Percentiles rank a stretch among this genome's conserved stretches.
Evolutionary conservation across 2,797 vertebrate genomes (phyloP).

Genomic region (Rhabdophis nuchalis): DNA sequence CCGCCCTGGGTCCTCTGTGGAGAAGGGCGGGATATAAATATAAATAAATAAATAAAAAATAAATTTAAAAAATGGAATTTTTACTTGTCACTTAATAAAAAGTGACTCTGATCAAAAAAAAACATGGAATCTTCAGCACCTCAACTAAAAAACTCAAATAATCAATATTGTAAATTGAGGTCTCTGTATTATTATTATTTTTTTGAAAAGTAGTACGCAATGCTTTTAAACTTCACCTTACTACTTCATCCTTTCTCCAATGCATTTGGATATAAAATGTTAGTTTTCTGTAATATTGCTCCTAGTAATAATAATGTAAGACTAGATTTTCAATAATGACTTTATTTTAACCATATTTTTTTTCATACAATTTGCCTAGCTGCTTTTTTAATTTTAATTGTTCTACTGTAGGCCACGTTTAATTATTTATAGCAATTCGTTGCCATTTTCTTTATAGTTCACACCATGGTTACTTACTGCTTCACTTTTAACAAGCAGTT

Average conservation of each 20-base stretch:
- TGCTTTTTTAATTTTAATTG: neutral
- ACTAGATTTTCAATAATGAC: neutral
- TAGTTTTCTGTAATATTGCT: neutral
- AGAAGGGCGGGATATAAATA: too few species aligned
- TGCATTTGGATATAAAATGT: neutral
- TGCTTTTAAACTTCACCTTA: neutral
- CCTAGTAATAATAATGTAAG: neutral
- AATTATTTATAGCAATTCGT: neutral
- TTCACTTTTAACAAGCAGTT: neutral
- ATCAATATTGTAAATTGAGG: neutral
- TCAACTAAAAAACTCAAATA: constrained; percentile 22
- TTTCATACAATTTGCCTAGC: neutral
- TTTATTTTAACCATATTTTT: neutral
- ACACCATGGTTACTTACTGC: neutral
- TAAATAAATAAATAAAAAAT: too few species aligned
- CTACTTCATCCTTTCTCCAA: neutral
- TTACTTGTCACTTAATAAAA: neutral
- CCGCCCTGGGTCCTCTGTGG: too few species aligned
- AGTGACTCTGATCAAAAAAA: neutral
- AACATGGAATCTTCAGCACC: neutral
- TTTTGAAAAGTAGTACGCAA: neutral
- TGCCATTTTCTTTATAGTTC: neutral
- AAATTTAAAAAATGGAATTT: constrained; percentile 5
- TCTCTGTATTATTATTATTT: neutral
- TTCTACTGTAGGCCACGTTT: neutral